These are phyloP conservation scores for Syngnathus typhle DNA, from an alignment of 2,113 vertebrate species.

Conservation along the genomic window DNA sequence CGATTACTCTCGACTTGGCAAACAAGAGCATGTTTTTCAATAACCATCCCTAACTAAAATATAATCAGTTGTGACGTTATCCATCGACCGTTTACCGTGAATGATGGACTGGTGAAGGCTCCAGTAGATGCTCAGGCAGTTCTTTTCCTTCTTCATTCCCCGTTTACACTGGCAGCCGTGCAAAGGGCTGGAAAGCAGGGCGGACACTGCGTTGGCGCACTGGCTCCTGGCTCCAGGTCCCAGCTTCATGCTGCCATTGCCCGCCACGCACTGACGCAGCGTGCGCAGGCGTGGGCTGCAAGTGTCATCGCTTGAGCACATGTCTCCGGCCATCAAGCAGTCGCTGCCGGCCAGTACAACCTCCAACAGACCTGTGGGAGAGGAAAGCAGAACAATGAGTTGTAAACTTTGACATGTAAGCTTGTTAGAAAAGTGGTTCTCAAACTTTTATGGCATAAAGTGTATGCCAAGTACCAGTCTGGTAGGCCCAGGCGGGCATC, in stretches of 20 bases:
- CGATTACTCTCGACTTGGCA: too few species aligned
- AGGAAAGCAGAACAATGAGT: background rate
- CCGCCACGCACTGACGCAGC: slow-evolving; percentile 85
- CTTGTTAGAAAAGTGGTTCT: background rate
- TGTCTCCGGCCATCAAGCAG: slow-evolving; percentile 83
- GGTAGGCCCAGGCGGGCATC: background rate
- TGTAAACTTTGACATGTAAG: background rate
- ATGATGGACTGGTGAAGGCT: slow-evolving; percentile 86
- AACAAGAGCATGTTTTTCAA: too few species aligned
- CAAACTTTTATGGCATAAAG: background rate
- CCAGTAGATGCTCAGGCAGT: slow-evolving; percentile 92
- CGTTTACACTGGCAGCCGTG: slow-evolving; percentile 86
- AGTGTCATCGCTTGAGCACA: slow-evolving; percentile 79
- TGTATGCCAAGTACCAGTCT: background rate
- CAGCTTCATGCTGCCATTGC: slow-evolving; percentile 82
- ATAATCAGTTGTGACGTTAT: background rate
- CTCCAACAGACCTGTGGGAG: slow-evolving; percentile 60
- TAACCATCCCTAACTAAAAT: too few species aligned
- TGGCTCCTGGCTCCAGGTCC: slow-evolving; percentile 83
- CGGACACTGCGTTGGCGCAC: slow-evolving; percentile 81
- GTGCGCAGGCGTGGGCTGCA: slow-evolving; percentile 86
- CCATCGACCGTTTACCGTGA: slow-evolving; percentile 70
- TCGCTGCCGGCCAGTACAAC: slow-evolving; percentile 70
- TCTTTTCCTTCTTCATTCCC: slow-evolving; percentile 92
- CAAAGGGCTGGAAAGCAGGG: slow-evolving; percentile 83